Base-by-base conservation (phyloP, 2,888 invertebrate species). In the Macrophya alboannulata region DNA sequence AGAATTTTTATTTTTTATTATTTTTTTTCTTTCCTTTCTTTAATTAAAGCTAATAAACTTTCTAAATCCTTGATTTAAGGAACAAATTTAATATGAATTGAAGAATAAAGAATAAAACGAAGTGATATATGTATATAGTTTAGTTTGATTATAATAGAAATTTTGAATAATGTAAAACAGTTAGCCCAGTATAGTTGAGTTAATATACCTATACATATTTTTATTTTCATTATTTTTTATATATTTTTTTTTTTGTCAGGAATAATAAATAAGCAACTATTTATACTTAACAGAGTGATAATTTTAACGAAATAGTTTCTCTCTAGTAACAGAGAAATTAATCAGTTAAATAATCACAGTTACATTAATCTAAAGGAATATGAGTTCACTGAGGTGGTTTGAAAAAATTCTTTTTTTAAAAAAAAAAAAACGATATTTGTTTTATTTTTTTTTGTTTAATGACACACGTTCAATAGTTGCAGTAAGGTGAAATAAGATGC, bases 281-380 rank as follows among this genome's bases (percentile, higher is more conserved):
- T 48, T 12, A 48, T 48, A 48, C 45, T 55, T n/a, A 31, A n/a
- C 2, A n/a, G 55, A 0, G 55, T 55, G 55, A 55, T 55, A 8
- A n/a, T 55, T 55, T 55, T 6, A n/a, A n/a, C 55, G n/a, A n/a
- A 55, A 48, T 48, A 48, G 48, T 48, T 48, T 15, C 15, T 21
- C 21, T 21, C 21, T 4, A 21, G n/a, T 59, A 21, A 40, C 12
- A n/a, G 37, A 25, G 15, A 76, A 31, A 84, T 5, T 71, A 74
- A 1, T 15, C 15, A 15, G 21, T 31, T 6, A 48, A 31, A 48
- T 87, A 87, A 88, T 88, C 87, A 88, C 87, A 86, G 87, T 85
- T 86, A 87, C 76, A 81, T 86, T 85, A 87, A 88, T 85, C 87
- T 87, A 88, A 86, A 87, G 87, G 87, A 88, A 88, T 88, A 87